phyloP scores from a whole-genome alignment of 2,888 invertebrate genomes.

The Eilema depressum region DNA sequence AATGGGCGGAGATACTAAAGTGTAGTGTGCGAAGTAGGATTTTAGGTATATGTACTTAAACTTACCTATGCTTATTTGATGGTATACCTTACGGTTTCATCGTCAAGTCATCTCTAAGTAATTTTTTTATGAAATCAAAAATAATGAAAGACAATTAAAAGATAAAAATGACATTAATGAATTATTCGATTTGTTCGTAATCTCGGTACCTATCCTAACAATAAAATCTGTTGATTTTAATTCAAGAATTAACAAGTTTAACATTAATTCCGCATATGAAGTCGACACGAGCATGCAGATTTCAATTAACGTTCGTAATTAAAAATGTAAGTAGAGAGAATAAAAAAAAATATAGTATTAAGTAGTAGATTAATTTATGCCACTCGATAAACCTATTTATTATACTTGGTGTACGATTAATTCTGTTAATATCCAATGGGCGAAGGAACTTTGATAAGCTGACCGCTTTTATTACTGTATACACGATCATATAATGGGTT shows the following conservation, averaged over 20 bases:
- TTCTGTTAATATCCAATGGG: conserved; percentile 67
- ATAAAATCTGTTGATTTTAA: conserved; percentile 38
- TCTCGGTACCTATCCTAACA: conserved; percentile 23
- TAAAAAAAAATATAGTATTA: conserved; percentile 77
- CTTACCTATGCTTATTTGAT: too few relatives aligned
- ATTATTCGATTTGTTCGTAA: conserved; percentile 25
- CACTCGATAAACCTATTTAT: conserved; percentile 80
- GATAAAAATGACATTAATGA: conserved; percentile 28
- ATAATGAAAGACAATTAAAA: conserved; percentile 24
- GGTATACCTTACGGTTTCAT: too few relatives aligned
- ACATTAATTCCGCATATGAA: conserved; percentile 59
- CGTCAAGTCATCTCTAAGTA: too few relatives aligned
- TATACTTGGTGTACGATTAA: conserved; percentile 77
- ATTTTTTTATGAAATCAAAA: background rate
- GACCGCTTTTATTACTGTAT: conserved; percentile 55
- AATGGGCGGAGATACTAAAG: too few relatives aligned
- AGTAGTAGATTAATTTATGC: conserved; percentile 80
- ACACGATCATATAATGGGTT: conserved; percentile 32
- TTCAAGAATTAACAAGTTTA: conserved; percentile 57
- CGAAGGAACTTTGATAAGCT: conserved; percentile 63
- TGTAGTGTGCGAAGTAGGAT: too few relatives aligned
- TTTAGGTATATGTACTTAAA: too few relatives aligned
- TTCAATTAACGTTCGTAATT: conserved; percentile 84
- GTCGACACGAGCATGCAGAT: conserved; percentile 60
- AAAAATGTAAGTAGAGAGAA: conserved; percentile 74